Conservation (phyloP, 2,888 invertebrate species). For the Hoplodrina ambigua region DNA sequence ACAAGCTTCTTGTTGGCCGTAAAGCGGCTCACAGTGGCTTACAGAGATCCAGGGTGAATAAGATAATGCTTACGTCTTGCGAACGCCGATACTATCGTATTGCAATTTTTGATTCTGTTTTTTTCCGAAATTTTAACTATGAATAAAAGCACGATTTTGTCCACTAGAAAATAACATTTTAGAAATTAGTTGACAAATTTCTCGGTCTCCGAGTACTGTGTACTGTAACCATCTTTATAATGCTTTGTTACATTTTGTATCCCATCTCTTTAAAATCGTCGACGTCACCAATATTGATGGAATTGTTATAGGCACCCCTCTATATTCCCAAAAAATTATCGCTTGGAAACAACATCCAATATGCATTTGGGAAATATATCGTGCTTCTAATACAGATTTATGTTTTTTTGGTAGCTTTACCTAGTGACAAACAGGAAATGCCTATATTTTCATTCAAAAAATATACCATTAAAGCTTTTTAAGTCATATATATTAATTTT, state of each 20-base stretch:
- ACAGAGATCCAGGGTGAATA: constrained; percentile 65
- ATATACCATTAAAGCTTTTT: not conserved
- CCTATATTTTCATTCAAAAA: not conserved
- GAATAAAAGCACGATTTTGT: not conserved
- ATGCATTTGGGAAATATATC: constrained; percentile 37
- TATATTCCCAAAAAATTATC: constrained; percentile 54
- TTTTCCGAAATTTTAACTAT: constrained; percentile 2
- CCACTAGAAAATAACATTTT: not conserved
- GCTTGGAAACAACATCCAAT: constrained; percentile 51
- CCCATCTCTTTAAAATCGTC: constrained; percentile 7
- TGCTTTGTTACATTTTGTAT: constrained; percentile 25
- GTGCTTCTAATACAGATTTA: constrained; percentile 37
- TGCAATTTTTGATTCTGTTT: constrained; percentile 29
- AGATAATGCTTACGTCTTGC: constrained; percentile 35
- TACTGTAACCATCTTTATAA: constrained; percentile 17
- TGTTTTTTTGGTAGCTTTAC: constrained; percentile 24
- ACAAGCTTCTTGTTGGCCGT: constrained; percentile 77
- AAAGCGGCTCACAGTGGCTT: constrained; percentile 75
- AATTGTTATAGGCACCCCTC: constrained; percentile 58
- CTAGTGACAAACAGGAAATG: constrained; percentile 16
- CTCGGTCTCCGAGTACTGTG: not conserved
- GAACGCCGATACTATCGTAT: constrained; percentile 30
- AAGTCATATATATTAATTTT: not conserved
- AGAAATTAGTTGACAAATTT: not conserved
- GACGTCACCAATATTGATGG: constrained; percentile 55